A percentile compares a stretch with the other conserved stretches of the same genome.
Conservation (phyloP, 2,113 vertebrate genomes). For the human (Homo sapiens) region DNA sequence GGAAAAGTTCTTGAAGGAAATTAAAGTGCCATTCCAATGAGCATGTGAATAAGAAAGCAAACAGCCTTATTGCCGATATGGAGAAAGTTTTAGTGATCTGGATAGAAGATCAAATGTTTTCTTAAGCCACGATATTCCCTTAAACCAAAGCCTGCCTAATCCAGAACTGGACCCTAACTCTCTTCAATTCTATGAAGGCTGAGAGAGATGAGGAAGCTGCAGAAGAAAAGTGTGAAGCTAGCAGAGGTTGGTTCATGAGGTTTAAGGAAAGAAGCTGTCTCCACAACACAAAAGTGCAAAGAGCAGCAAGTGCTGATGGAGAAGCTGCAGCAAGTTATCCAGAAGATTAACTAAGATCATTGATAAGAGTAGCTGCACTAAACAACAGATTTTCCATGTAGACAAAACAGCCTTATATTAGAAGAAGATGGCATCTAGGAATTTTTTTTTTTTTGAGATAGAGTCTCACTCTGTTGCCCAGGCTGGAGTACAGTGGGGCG, state of each 20-base stretch:
- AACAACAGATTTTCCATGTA: neutral
- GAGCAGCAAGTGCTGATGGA: neutral
- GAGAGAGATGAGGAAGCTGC: neutral
- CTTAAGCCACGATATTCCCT: neutral
- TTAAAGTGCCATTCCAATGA: neutral
- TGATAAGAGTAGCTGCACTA: neutral
- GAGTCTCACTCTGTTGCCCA: too few relatives aligned
- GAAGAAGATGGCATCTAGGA: neutral
- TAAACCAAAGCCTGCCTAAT: neutral
- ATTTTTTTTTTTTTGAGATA: neutral
- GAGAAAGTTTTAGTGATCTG: neutral
- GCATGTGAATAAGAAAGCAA: neutral
- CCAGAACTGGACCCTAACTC: neutral
- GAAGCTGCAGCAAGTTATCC: neutral
- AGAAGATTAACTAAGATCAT: neutral
- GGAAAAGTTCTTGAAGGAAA: neutral
- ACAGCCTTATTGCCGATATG: neutral
- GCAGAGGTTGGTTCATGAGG: neutral
- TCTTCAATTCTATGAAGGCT: neutral
- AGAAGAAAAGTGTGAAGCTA: neutral
- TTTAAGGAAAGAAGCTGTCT: neutral
- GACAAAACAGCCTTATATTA: neutral
- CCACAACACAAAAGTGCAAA: neutral
- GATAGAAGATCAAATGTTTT: neutral
- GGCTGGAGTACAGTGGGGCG: too few relatives aligned